Base-by-base conservation (phyloP, 2,113 vertebrate genomes). In the Neotoma lepida region DNA sequence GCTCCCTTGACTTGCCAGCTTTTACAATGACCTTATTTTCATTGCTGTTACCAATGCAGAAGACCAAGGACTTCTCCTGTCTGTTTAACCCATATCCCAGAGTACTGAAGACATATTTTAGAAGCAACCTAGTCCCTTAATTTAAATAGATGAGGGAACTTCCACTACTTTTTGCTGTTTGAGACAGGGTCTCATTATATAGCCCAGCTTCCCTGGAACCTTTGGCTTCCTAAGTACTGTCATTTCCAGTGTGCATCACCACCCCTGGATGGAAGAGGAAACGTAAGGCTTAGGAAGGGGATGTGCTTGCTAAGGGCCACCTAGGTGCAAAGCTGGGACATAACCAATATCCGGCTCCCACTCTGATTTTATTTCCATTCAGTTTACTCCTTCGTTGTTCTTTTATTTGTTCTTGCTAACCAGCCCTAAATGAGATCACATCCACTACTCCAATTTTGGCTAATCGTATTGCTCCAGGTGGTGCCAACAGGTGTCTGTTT, bases 341-440 rank as follows among this genome's bases (percentile, higher is more conserved):
- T 58, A 71, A 81, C 33, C 9, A 35, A 0, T 74, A 51, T 85
- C 30, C 33, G 2, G 39, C 78, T 95, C 10, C 74, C 22, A 35
- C 82, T 94, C 63, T 56, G 8, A 86, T 95, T 94, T 93, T 90
- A 51, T 93, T 94, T 82, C 64, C 24, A 46, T 22, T 64, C 39
- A 35, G 66, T 84, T 88, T 95, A 64, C 49, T 71, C 12, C 86
- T 76, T 94, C 44, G 9, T 88, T 81, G n/a, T 46, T 80, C 35
- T 56, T 86, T 74, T 81, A 46, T 81, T 95, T 96, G 78, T 91
- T 91, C n/a, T 93, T 94, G 35, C 68, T 94, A 73, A 86, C 41
- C 13, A 68, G 17, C 33, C 22, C 44, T 85, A 89, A 74, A 61
- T 73, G 73, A 86, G 46, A 85, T 66, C 35, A 68, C 86, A 86